A percentile compares a stretch with the other conserved stretches of the same genome.
Evolutionary conservation across 1,140 invertebrate species (phyloP).

Genomic region (Ridgeia piscesae): DNA sequence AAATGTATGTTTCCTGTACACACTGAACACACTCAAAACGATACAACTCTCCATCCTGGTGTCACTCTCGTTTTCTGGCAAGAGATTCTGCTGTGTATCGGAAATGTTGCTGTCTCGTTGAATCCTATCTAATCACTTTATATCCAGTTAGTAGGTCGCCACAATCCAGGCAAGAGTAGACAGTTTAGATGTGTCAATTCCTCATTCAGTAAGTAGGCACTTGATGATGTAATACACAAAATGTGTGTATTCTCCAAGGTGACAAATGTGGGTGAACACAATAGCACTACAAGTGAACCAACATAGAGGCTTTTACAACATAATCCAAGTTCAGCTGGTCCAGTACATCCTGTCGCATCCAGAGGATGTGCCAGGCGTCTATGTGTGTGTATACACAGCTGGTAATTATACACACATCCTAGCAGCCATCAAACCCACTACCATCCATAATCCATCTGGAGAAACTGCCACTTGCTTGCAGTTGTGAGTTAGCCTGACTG

Average conservation of each 20-base stretch:
- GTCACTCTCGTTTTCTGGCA: not conserved
- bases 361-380: not conserved
- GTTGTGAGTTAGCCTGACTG: not conserved
- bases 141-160: not conserved
- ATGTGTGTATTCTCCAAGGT: not conserved
- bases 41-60: not conserved
- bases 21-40: not conserved
- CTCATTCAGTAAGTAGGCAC: not conserved
- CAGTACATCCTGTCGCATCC: not conserved
- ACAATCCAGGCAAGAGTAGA: not conserved
- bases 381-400: not conserved
- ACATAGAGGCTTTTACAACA: not conserved
- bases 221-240: not conserved
- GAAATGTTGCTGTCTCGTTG: not conserved
- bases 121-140: not conserved
- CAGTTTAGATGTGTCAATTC: not conserved
- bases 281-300: not conserved
- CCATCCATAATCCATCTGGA: not conserved
- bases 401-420: not conserved
- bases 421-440: not conserved
- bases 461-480: not conserved
- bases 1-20: not conserved
- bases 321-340: not conserved
- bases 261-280: not conserved
- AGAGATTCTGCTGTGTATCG: not conserved